Evolutionary conservation across 2,888 invertebrate genomes (phyloP), one percentile per base, ranked within the genome.

Genomic region (Harpalus rubripes): DNA sequence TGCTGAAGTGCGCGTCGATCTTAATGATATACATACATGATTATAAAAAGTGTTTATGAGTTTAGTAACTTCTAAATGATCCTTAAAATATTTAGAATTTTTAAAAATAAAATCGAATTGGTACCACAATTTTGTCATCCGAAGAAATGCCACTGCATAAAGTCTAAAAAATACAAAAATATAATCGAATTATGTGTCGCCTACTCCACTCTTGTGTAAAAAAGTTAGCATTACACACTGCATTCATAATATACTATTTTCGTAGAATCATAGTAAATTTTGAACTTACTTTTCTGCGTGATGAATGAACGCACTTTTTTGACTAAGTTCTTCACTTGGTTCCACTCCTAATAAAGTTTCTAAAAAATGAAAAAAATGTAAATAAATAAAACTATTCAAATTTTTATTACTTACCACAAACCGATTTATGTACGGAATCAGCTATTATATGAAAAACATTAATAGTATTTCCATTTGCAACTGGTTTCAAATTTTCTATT

Each of bases 101-200:
- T 39, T 61, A 61, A 39, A 80, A 15, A 80, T 39, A 80, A 80
- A 39, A 12, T 80, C 79, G 59, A 61, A 41, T 15, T 80, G 79
- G 32, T 61, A 80, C 79, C 79, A 80, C 32, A n/a, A 22, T 80
- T 80, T 80, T 59, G 79, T 16, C 79, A 80, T 80, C 8, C 79
- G 79, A 15, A 80, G 39, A 39, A 80, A 80, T 12, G 59, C 59
- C 15, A 80, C 26, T 15, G 32, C 79, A 80, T 80, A 80, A 0
- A 80, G 2, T 39, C 79, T 80, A 16, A 3, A 79, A 61, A 80
- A 61, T 32, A 32, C 5, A 32, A 32, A 22, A 22, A 3, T 22
- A 39, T 56, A 56, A 15, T 56, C 56, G 3, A 41, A 8, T 10
- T 44, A 5, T 44, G 32, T 32, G 32, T 32, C 32, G 6, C 32